phyloP scores from a whole-genome alignment of 2,888 invertebrate species.

The Tenthredo notha region DNA sequence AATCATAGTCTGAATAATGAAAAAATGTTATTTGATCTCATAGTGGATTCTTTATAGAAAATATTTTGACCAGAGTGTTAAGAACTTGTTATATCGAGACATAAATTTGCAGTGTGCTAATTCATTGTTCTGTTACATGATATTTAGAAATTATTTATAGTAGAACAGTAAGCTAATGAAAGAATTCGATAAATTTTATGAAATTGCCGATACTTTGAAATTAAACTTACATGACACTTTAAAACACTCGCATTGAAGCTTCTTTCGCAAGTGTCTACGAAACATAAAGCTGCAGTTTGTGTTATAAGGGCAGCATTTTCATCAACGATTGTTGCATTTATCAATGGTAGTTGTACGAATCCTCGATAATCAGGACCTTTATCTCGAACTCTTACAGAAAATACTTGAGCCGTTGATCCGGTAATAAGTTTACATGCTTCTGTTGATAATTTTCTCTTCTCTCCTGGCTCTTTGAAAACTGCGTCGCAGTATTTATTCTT shows the following conservation, averaged over 20 bases:
- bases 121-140: not conserved
- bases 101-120: not conserved
- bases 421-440: constrained; percentile 85
- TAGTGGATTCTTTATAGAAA: not conserved
- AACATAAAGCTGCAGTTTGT: constrained; percentile 80
- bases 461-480: constrained; percentile 83
- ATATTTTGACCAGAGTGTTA: not conserved
- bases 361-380: constrained; percentile 86
- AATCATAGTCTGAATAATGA: too few species aligned
- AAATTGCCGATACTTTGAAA: constrained; percentile 24
- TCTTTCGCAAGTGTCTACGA: constrained; percentile 81
- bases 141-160: not conserved
- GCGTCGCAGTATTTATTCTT: constrained; percentile 86
- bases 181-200: not conserved
- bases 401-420: constrained; percentile 82
- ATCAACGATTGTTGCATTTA: constrained; percentile 74
- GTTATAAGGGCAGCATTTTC: constrained; percentile 75
- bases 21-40: not conserved
- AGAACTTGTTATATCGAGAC: not conserved
- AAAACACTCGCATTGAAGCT: constrained; percentile 81
- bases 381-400: constrained; percentile 86
- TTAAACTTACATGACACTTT: constrained; percentile 79
- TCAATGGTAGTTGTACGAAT: constrained; percentile 83
- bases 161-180: not conserved
- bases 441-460: constrained; percentile 81